A percentile compares a stretch with the other conserved stretches of the same genome.
These are phyloP conservation scores for Psix sp. DNA, from an alignment of 1,140 invertebrate genomes.

Conservation along the genomic window DNA sequence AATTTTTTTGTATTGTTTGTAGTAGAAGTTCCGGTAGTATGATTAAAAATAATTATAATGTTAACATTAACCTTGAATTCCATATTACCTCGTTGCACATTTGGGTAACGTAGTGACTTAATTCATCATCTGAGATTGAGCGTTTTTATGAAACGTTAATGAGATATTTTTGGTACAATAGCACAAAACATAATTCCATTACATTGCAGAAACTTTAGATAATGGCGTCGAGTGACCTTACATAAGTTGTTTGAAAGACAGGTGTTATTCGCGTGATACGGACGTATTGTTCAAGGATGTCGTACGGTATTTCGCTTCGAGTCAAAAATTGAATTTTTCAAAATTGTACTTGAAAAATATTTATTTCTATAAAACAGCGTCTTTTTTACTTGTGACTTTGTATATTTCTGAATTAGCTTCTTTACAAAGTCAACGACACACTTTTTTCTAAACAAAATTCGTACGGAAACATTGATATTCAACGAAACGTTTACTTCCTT, in stretches of 20 bases:
- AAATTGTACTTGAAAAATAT: no score
- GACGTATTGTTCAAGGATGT: conserved; percentile 25
- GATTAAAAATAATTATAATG: no score
- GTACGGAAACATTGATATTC: no score
- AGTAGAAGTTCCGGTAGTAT: no score
- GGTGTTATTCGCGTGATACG: conserved; percentile 35
- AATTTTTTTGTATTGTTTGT: no score
- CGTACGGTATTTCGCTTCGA: background rate
- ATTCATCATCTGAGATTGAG: background rate
- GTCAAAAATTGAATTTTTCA: background rate
- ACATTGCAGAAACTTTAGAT: conserved; percentile 28
- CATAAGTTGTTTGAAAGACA: conserved; percentile 29
- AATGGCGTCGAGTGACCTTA: conserved; percentile 24
- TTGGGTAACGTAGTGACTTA: background rate
- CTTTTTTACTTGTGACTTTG: no score
- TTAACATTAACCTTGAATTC: conserved; percentile 28
- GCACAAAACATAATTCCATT: conserved; percentile 11
- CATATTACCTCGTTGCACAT: conserved; percentile 8
- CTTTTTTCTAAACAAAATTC: no score
- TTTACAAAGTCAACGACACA: no score
- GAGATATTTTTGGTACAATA: background rate
- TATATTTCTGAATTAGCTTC: no score
- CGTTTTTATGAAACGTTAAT: background rate
- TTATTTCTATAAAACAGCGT: no score
- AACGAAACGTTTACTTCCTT: no score